These are phyloP conservation scores for Salvator merianae DNA, from an alignment of 2,113 vertebrate species.

Conservation along the genomic window DNA sequence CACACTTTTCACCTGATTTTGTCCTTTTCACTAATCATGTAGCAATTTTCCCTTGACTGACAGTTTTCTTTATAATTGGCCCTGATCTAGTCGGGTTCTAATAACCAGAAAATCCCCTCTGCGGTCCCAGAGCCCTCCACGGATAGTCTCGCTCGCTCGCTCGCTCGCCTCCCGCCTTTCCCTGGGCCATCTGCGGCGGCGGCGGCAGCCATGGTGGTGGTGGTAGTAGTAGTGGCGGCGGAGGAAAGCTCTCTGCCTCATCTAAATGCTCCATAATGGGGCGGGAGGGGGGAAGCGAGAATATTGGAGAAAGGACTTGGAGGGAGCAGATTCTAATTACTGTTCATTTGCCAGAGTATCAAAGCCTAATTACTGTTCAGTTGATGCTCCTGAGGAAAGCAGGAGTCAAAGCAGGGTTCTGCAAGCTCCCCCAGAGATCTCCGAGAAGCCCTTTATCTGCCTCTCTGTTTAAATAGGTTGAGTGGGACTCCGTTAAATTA, in stretches of 20 bases:
- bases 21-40: constrained; percentile 99
- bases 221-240: background rate
- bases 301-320: constrained; percentile 94
- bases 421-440: constrained; percentile 94
- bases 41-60: constrained; percentile 99
- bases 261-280: constrained; percentile 98
- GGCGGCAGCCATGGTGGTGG: constrained; percentile 83
- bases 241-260: constrained; percentile 88
- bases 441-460: constrained; percentile 88
- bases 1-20: constrained; percentile 99
- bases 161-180: constrained; percentile 73
- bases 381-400: constrained; percentile 95
- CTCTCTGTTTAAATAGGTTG: constrained; percentile 91
- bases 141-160: constrained; percentile 85
- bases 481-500: constrained; percentile 86
- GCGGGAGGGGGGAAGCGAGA: constrained; percentile 70
- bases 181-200: constrained; percentile 81
- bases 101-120: constrained; percentile 99
- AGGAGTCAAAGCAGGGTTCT: constrained; percentile 93
- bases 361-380: constrained; percentile 99
- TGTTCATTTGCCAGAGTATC: constrained; percentile 99
- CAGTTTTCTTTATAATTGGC: constrained; percentile 99
- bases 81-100: constrained; percentile 99
- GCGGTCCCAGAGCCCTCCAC: constrained; percentile 93
- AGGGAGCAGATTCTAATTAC: constrained; percentile 99